phyloP scores from a whole-genome alignment of 2,113 vertebrate genomes.

The Dasypus novemcinctus region DNA sequence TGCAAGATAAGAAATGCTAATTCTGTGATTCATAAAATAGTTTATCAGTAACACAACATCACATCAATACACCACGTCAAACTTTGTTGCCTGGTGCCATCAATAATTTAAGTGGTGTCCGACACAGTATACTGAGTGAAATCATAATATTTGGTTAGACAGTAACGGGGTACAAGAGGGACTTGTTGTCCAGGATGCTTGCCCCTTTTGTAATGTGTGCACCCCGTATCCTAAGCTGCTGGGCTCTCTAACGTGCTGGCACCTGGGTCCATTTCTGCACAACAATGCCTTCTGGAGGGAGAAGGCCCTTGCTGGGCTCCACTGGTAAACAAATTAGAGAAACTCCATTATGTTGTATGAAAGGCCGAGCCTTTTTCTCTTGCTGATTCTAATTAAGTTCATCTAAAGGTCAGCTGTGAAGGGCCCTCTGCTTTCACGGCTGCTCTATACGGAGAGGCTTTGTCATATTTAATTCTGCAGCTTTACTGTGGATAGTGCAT shows the following conservation, averaged over 20 bases:
- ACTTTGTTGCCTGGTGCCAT: neutral
- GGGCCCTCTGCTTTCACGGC: slow-evolving; percentile 5
- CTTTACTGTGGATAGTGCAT: slow-evolving; percentile 61
- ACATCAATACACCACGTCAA: neutral
- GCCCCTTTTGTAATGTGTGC: neutral
- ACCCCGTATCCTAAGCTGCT: neutral
- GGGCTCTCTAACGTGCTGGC: neutral
- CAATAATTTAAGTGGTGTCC: neutral
- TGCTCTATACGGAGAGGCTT: slow-evolving; percentile 38
- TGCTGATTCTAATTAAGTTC: slow-evolving; percentile 74
- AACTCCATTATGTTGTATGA: slow-evolving; percentile 62
- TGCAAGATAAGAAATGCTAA: neutral
- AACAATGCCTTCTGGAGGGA: slow-evolving; percentile 31
- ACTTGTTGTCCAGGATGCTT: neutral
- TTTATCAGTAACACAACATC: neutral
- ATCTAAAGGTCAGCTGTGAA: slow-evolving; percentile 67
- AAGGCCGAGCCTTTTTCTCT: slow-evolving; percentile 75
- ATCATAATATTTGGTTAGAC: neutral
- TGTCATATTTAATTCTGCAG: slow-evolving; percentile 73
- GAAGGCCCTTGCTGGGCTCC: slow-evolving; percentile 44
- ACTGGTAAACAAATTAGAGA: slow-evolving; percentile 68
- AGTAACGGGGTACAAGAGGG: neutral
- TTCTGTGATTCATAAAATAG: slow-evolving; percentile 1
- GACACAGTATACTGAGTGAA: neutral
- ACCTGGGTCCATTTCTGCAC: slow-evolving; percentile 44